Evolutionary conservation across 1,140 invertebrate species (phyloP).

Genomic region (Homalodisca vitripennis): DNA sequence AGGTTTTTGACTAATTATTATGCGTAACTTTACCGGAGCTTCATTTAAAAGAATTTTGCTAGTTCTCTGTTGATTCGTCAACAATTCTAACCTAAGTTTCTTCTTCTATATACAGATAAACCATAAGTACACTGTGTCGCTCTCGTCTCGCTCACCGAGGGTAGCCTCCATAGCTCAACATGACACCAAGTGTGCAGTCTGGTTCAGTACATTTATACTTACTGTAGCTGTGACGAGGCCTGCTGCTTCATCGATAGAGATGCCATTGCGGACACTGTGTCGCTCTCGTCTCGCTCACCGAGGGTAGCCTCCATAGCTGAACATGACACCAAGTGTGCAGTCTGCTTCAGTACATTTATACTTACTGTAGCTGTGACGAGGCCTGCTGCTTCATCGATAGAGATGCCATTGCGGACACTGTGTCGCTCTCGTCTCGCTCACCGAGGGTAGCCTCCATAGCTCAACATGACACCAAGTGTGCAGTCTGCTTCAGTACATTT

Average conservation of each 20-base stretch:
- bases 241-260: constrained; percentile 80
- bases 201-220: constrained; percentile 69
- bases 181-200: constrained; percentile 66
- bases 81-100: too few relatives aligned
- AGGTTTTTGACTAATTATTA: too few relatives aligned
- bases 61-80: too few relatives aligned
- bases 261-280: constrained; percentile 94
- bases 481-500: constrained; percentile 61
- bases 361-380: constrained; percentile 39
- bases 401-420: constrained; percentile 91
- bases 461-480: constrained; percentile 66
- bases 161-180: constrained; percentile 69
- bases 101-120: too few relatives aligned
- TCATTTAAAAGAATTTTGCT: too few relatives aligned
- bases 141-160: constrained; percentile 82
- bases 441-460: constrained; percentile 69
- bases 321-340: constrained; percentile 66
- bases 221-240: constrained; percentile 37
- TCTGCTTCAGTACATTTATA: constrained; percentile 74
- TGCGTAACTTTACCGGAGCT: too few relatives aligned
- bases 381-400: constrained; percentile 73
- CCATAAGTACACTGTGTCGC: constrained; percentile 90
- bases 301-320: constrained; percentile 69
- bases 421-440: constrained; percentile 89
- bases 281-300: constrained; percentile 85